phyloP scores from a whole-genome alignment of 2,113 vertebrate genomes.

The Phainopepla nitens region DNA sequence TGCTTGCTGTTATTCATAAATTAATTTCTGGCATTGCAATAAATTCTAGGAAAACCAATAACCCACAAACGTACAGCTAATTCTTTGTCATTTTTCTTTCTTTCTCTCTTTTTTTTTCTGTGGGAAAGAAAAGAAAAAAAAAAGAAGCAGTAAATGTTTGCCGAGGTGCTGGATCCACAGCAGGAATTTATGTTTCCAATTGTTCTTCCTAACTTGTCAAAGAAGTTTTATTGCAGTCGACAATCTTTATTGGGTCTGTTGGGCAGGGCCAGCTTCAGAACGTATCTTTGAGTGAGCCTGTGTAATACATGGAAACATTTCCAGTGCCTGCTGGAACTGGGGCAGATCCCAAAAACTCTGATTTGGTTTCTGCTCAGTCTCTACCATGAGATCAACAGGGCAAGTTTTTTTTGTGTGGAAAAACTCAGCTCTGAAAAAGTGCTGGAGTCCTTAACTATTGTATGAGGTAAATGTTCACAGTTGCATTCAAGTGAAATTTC shows the following conservation, averaged over 20 bases:
- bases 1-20: conserved; percentile 76
- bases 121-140: conserved; percentile 56
- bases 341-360: background rate
- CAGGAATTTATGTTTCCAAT: conserved; percentile 58
- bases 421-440: background rate
- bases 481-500: background rate
- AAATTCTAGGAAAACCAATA: conserved; percentile 77
- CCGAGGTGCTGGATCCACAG: conserved; percentile 40
- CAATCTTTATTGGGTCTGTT: conserved; percentile 51
- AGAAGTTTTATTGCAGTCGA: conserved; percentile 55
- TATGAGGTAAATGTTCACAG: background rate
- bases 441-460: background rate
- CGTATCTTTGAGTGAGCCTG: background rate
- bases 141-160: conserved; percentile 44
- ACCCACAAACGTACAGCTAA: conserved; percentile 69
- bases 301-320: conserved; percentile 11
- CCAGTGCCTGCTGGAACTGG: background rate
- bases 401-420: background rate
- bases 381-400: background rate
- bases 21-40: conserved; percentile 76
- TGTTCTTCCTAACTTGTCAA: conserved; percentile 56
- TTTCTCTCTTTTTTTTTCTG: background rate
- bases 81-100: conserved; percentile 54
- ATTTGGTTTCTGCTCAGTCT: background rate
- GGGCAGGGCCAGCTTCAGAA: conserved; percentile 38